These are phyloP conservation scores for Acanthaster planci DNA, from an alignment of 35 echinoderm and acorn worm species.

Conservation along the genomic window DNA sequence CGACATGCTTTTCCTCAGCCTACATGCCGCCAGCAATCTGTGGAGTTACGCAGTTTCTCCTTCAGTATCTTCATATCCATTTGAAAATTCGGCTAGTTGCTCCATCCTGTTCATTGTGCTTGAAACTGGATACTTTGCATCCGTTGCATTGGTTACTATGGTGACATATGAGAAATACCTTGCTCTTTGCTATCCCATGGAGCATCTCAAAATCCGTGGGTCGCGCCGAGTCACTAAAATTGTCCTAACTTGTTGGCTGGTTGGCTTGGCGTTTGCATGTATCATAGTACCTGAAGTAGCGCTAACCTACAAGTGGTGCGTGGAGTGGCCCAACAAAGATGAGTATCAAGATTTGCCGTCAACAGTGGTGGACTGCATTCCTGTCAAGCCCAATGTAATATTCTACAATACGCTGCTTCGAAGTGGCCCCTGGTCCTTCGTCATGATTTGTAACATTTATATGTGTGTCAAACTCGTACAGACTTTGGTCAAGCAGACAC, in stretches of 20 bases:
- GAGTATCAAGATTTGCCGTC: background rate
- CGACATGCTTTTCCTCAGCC: background rate
- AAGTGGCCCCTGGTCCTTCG: background rate
- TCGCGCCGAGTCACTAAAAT: slow-evolving; percentile 35
- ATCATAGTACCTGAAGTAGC: background rate
- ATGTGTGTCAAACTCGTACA: background rate
- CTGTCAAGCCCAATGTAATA: background rate
- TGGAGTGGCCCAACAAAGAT: background rate
- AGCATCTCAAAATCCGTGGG: background rate
- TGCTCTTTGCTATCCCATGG: background rate
- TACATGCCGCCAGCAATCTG: background rate
- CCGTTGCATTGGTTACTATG: background rate
- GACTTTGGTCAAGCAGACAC: background rate
- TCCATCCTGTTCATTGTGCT: background rate
- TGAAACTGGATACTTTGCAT: background rate
- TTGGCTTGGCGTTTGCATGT: background rate
- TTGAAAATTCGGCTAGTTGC: background rate
- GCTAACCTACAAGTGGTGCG: background rate
- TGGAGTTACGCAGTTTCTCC: background rate
- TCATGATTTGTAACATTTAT: background rate
- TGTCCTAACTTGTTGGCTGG: background rate
- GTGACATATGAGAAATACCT: slow-evolving; percentile 1
- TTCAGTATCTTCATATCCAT: background rate
- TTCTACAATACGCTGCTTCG: background rate
- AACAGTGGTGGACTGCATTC: background rate